These are phyloP conservation scores for Drosophila ogumai DNA, from an alignment of 1,140 invertebrate genomes.

Conservation along the genomic window DNA sequence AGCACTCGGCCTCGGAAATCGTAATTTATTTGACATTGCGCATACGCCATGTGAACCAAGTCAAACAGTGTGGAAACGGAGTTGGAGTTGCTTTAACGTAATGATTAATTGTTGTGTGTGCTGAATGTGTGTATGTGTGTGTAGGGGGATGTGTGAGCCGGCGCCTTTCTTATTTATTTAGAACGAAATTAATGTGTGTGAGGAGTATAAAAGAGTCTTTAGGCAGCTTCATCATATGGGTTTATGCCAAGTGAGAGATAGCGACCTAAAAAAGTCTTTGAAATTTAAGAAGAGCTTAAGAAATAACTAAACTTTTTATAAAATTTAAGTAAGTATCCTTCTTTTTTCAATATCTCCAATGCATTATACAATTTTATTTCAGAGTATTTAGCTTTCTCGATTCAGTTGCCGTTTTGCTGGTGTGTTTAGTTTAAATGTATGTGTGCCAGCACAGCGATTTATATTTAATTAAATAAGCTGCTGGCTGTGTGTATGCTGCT, in stretches of 20 bases:
- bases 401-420: not conserved
- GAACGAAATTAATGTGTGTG: conserved; percentile 58
- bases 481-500: conserved; percentile 20
- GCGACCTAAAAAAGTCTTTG: not conserved
- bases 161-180: conserved; percentile 71
- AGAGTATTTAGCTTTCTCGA: conserved; percentile 4
- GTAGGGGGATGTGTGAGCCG: not conserved
- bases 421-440: conserved; percentile 64
- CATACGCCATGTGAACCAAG: conserved; percentile 74
- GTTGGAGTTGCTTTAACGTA: conserved; percentile 69
- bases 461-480: conserved; percentile 77
- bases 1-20: conserved; percentile 35
- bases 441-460: conserved; percentile 68
- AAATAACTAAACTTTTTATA: not conserved
- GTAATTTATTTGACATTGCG: conserved; percentile 80
- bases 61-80: conserved; percentile 25
- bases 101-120: conserved; percentile 72
- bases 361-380: not conserved
- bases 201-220: conserved; percentile 7
- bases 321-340: not conserved
- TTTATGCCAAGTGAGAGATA: not conserved
- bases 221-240: conserved; percentile 1
- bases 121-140: conserved; percentile 2
- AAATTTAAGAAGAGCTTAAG: too few species aligned
- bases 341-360: not conserved